These are phyloP conservation scores for Dromococcyx pavoninus DNA, from an alignment of 2,797 vertebrate species.

Conservation along the genomic window DNA sequence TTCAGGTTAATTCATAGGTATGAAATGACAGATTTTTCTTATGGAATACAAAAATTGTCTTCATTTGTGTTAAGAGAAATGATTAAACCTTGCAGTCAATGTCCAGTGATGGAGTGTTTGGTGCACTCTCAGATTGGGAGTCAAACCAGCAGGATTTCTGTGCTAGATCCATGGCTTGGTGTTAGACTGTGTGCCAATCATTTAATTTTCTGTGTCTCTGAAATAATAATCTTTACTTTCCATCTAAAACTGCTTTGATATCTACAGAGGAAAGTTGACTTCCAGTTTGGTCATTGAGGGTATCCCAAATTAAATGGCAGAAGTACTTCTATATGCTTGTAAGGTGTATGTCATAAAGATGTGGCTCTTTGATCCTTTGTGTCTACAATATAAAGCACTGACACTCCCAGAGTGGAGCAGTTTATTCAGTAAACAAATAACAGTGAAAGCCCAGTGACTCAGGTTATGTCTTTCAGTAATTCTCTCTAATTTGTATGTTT, in stretches of 20 bases:
- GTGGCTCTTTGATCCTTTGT: neutral
- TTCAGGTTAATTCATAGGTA: neutral
- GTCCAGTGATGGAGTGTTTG: rapidly evolving
- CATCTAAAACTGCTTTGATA: neutral
- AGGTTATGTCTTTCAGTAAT: neutral
- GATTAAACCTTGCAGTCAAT: neutral
- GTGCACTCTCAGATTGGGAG: neutral
- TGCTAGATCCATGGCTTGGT: neutral
- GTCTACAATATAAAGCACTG: neutral
- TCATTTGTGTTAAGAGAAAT: neutral
- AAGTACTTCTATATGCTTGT: neutral
- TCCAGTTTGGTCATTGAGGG: neutral
- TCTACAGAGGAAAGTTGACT: neutral
- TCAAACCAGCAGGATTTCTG: neutral
- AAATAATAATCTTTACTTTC: constrained; percentile 12
- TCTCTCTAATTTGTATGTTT: constrained; percentile 6
- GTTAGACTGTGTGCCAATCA: neutral
- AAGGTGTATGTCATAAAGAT: neutral
- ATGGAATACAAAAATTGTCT: neutral
- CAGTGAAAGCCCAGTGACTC: neutral
- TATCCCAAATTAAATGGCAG: constrained; percentile 4
- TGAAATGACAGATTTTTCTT: neutral
- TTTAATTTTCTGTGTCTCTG: neutral
- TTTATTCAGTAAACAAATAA: neutral
- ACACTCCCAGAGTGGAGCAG: neutral